Conservation (phyloP, 2,888 invertebrate genomes). For the Archaeoteleia sp. region DNA sequence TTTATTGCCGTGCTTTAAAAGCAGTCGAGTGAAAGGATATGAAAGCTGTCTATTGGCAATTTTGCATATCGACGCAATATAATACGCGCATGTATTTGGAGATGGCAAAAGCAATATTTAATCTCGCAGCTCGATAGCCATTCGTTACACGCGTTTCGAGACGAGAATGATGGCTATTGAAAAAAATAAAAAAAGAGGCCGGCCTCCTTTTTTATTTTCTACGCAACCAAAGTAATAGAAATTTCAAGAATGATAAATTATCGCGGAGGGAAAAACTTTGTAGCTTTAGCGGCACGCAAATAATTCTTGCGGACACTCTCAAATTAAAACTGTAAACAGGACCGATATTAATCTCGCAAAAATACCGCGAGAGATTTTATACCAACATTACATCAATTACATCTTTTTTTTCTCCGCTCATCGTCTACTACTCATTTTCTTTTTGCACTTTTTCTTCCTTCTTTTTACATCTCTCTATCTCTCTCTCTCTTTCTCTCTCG, state of each 20-base stretch:
- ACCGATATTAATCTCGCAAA: conserved; percentile 35
- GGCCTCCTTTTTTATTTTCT: no score
- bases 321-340: conserved; percentile 45
- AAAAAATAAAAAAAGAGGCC: no score
- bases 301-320: conserved; percentile 10
- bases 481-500: conserved; percentile 26
- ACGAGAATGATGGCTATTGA: conserved; percentile 12
- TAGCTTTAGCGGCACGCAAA: conserved; percentile 1
- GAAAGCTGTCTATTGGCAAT: conserved; percentile 35
- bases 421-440: conserved; percentile 20
- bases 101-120: conserved; percentile 27
- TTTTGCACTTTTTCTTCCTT: conserved; percentile 16
- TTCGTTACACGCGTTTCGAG: conserved; percentile 24
- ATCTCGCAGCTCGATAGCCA: conserved; percentile 25
- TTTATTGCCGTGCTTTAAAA: conserved; percentile 33
- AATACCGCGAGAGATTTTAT: conserved; percentile 27
- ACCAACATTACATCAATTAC: conserved; percentile 38
- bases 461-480: no score
- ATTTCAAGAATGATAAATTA: no score
- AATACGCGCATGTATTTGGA: conserved; percentile 13
- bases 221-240: no score
- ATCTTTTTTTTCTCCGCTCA: conserved; percentile 5
- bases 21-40: conserved; percentile 31
- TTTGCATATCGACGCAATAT: conserved; percentile 18
- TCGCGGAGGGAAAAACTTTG: conserved; percentile 3